Base-by-base conservation (phyloP, 2,888 invertebrate genomes). In the Selenia dentaria region DNA sequence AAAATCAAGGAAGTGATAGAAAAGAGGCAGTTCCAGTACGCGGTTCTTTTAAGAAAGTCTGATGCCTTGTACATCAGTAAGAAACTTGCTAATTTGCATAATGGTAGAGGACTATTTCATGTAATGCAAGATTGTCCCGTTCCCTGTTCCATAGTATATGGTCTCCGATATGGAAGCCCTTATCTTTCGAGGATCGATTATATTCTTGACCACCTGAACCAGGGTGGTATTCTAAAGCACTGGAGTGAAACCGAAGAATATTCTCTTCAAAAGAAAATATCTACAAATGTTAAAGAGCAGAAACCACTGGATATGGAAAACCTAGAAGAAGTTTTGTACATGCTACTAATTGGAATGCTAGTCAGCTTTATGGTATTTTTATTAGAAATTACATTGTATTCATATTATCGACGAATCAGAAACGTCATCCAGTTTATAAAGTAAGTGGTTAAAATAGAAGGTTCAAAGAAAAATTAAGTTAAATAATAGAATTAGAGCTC, bases 101-200 rank as follows among this genome's bases (percentile, higher is more conserved):
- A 79, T 18, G 92, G 92, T 0, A 81, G 85, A 25, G 87, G 91
- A 0, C 25, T 92, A 0, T 93, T 79, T 50, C 91, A 92, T 55
- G 72, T 83, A 0, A 85, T 92, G 63, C 54, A 62, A 5, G 85
- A 90, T 16, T 92, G 93, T 56, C 91, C 93, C 8, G 80, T 93
- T 0, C 92, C 92, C 0, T 92, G 92, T 62, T 84, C 85, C 10
- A 85, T 92, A 0, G 92, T 92, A 0, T 93, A 92, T 47, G 91
- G 92, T 0, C 71, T 92, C 6, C 84, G 88, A n/a, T 92, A 92
- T 52, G 93, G 93, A 1, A 92, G 93, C 18, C 92, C 93, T 0
- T 93, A 92, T 62, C 66, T 92, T 33, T 81, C 78, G 5, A 83
- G 79, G 38, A 34, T 93, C 2, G 80, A 92, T 50, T 73, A 71